Evolutionary conservation across 2,888 invertebrate genomes (phyloP).

Genomic region (Liopterus haemorrhoidalis): DNA sequence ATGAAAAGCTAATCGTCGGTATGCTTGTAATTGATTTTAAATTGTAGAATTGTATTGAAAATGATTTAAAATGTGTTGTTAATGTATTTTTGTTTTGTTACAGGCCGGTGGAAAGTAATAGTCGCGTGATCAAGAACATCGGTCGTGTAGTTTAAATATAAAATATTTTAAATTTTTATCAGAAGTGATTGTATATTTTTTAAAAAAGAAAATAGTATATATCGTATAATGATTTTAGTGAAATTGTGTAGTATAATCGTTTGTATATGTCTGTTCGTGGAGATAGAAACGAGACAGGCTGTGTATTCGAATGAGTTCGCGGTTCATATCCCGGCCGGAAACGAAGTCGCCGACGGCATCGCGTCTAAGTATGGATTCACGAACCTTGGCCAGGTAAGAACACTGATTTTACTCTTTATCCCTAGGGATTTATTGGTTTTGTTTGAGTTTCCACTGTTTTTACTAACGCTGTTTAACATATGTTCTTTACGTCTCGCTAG

Average conservation of each 20-base stretch:
- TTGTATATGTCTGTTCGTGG: conserved; percentile 26
- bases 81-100: conserved; percentile 11
- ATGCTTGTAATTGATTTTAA: no score
- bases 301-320: conserved; percentile 81
- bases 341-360: conserved; percentile 65
- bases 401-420: background rate
- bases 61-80: background rate
- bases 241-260: conserved; percentile 29
- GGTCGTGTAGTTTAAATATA: no score
- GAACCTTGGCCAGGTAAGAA: conserved; percentile 81
- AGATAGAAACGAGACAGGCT: conserved; percentile 33
- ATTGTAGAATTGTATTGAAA: no score
- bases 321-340: conserved; percentile 72
- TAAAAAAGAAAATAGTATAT: no score
- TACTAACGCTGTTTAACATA: no score
- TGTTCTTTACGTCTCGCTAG: no score
- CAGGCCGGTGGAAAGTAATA: conserved; percentile 10
- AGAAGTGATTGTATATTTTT: no score
- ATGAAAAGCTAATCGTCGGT: no score
- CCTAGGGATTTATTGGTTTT: background rate
- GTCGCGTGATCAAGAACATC: conserved; percentile 19
- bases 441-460: no score
- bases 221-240: conserved; percentile 29
- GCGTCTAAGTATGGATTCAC: conserved; percentile 80
- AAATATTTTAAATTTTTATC: no score